A percentile compares a stretch with the other conserved stretches of the same genome.
These are phyloP conservation scores for Melanargia galathea DNA, from an alignment of 2,888 invertebrate species.

Conservation along the genomic window DNA sequence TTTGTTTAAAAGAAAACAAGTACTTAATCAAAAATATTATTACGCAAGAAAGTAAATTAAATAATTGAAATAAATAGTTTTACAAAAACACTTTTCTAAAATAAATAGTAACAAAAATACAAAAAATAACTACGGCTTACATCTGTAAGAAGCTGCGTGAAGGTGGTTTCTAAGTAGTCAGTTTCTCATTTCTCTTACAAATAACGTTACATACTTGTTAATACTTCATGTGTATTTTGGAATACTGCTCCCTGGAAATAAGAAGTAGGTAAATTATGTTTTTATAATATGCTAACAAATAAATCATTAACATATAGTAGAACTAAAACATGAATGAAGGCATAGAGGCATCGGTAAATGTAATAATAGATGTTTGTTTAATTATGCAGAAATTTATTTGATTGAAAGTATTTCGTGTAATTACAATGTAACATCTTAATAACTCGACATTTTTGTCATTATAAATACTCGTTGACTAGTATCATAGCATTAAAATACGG, in stretches of 20 bases:
- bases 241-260: slow-evolving; percentile 80
- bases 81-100: slow-evolving; percentile 43
- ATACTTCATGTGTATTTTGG: slow-evolving; percentile 81
- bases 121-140: slow-evolving; percentile 60
- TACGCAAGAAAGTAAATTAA: not conserved
- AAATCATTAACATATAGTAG: not conserved
- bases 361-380: slow-evolving; percentile 65
- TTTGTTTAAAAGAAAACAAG: not conserved
- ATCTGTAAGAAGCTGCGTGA: slow-evolving; percentile 62
- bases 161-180: slow-evolving; percentile 70
- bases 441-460: slow-evolving; percentile 63
- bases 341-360: slow-evolving; percentile 34
- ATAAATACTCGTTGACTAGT: slow-evolving; percentile 78
- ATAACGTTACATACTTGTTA: slow-evolving; percentile 71
- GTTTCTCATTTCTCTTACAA: slow-evolving; percentile 75
- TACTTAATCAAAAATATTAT: not conserved
- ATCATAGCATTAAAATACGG: slow-evolving; percentile 48
- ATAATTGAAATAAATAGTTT: slow-evolving; percentile 5
- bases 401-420: slow-evolving; percentile 71
- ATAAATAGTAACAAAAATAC: slow-evolving; percentile 44
- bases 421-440: slow-evolving; percentile 70
- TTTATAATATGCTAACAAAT: slow-evolving; percentile 30
- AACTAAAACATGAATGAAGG: slow-evolving; percentile 18
- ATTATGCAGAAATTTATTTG: slow-evolving; percentile 77
- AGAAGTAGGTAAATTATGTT: slow-evolving; percentile 56